Evolutionary conservation across 2,113 vertebrate genomes (phyloP), one percentile per base, ranked within the genome.

Genomic region (Arothron firmamentum): DNA sequence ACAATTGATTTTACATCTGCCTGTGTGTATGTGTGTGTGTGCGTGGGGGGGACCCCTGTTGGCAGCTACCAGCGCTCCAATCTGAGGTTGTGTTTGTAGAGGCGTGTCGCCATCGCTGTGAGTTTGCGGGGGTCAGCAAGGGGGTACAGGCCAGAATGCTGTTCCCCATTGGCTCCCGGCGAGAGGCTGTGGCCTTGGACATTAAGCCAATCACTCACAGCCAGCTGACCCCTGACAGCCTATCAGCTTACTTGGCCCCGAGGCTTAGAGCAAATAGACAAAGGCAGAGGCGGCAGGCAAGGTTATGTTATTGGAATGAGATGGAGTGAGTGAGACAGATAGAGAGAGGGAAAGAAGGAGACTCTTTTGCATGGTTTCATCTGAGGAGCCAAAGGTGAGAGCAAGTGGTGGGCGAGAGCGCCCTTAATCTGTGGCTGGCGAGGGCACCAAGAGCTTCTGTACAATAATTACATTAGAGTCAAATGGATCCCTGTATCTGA

Each of bases 391-490:
- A 91, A 90, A 92, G 90, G 90, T 92, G 90, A 92, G 86, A 85
- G 81, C 85, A 88, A 86, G 71, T 86, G 85, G 86, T 89, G 87
- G 87, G 89, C 78, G 82, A 90, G 85, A 88, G 86, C 62, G 64
- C 75, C 82, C 87, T 87, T 92, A 92, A 92, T 92, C 90, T 89
- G 80, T 75, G 79, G 77, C 88, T 88, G 87, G 90, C 84, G 81
- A 88, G 89, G 89, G 87, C 87, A 90, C 67, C 62, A 74, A n/a
- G 73, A 87, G 76, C 86, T 85, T 83, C 79, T 59, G 79, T 85
- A 86, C 87, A 88, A 85, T 92, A 92, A 92, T 92, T 88, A 88
- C 90, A 92, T 92, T 90, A 91, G 77, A 92, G 88, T 86, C 79
- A 91, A 88, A 90, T 87, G 85, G 88, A 91, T 90, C 85, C n/a